Evolutionary conservation across 2,888 invertebrate species (phyloP).

Genomic region (Gymnoscelis rufifasciata): DNA sequence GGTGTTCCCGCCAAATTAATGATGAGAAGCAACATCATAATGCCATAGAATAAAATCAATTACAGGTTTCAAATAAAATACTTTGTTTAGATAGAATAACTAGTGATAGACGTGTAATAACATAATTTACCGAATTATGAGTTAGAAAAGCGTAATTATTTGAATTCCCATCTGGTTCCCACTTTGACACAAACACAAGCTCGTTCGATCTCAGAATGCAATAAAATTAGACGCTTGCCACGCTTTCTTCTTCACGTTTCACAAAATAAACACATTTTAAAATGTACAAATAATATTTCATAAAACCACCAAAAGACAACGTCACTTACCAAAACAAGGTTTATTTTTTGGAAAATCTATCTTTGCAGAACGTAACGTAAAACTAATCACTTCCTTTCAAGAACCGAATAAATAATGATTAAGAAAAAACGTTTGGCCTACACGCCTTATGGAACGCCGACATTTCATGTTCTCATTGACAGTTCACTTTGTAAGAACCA

Average conservation of each 20-base stretch:
- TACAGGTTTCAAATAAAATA: too few relatives aligned
- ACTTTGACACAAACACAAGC: constrained; percentile 11
- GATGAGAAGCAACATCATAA: too few relatives aligned
- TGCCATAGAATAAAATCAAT: too few relatives aligned
- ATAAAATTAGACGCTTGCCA: constrained; percentile 33
- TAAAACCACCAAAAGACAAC: constrained; percentile 21
- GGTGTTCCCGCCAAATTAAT: constrained; percentile 52
- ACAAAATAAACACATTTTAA: constrained; percentile 8
- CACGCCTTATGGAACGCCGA: constrained; percentile 52
- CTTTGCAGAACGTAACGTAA: constrained; percentile 56
- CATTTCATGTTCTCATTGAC: constrained; percentile 47
- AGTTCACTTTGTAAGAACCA: constrained; percentile 16
- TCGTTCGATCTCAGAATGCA: constrained; percentile 14
- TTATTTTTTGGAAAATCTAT: constrained; percentile 53
- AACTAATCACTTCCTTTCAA: constrained; percentile 55
- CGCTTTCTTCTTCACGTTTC: constrained; percentile 7
- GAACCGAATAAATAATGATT: constrained; percentile 61
- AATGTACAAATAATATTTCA: neutral
- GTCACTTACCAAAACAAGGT: constrained; percentile 67
- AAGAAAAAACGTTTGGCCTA: constrained; percentile 63
- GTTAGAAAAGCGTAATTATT: neutral
- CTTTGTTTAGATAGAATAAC: too few relatives aligned
- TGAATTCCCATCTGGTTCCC: neutral
- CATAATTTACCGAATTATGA: neutral
- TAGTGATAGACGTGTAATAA: too few relatives aligned